These are phyloP conservation scores for Venustaconcha ellipsiformis DNA, from an alignment of 1,140 invertebrate species.

Conservation along the genomic window DNA sequence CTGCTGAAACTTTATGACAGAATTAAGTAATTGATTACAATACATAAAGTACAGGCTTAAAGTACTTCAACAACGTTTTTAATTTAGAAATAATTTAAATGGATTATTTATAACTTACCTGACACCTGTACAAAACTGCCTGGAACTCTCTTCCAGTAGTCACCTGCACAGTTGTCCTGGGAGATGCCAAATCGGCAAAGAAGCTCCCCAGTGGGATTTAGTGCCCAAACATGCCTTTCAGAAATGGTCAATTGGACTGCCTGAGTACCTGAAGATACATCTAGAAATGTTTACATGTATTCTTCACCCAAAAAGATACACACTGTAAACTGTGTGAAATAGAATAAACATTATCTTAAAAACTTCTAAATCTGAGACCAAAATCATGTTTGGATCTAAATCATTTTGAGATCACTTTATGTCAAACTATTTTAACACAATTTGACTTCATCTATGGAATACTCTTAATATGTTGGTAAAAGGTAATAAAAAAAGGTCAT, in stretches of 20 bases:
- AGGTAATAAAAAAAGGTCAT: no score
- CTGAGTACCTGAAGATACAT: conserved; percentile 64
- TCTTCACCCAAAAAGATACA: no score
- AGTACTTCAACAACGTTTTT: background rate
- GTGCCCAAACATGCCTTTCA: conserved; percentile 71
- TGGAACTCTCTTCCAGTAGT: conserved; percentile 74
- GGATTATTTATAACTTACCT: conserved; percentile 59
- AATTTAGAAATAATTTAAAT: background rate
- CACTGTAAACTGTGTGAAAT: no score
- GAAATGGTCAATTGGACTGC: conserved; percentile 71
- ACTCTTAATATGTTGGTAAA: no score
- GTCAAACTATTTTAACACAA: no score
- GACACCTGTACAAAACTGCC: conserved; percentile 68
- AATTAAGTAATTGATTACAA: conserved; percentile 1
- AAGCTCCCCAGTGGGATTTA: conserved; percentile 70
- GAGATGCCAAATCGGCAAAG: conserved; percentile 71
- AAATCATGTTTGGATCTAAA: no score
- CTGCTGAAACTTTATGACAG: background rate
- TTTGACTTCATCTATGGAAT: no score
- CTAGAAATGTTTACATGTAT: no score
- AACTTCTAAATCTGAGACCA: no score
- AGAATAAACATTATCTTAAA: no score
- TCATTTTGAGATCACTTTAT: no score
- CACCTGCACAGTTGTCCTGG: conserved; percentile 71
- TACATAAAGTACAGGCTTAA: background rate